Conservation (phyloP, 2,797 vertebrate genomes). For the Sphaeramia orbicularis region DNA sequence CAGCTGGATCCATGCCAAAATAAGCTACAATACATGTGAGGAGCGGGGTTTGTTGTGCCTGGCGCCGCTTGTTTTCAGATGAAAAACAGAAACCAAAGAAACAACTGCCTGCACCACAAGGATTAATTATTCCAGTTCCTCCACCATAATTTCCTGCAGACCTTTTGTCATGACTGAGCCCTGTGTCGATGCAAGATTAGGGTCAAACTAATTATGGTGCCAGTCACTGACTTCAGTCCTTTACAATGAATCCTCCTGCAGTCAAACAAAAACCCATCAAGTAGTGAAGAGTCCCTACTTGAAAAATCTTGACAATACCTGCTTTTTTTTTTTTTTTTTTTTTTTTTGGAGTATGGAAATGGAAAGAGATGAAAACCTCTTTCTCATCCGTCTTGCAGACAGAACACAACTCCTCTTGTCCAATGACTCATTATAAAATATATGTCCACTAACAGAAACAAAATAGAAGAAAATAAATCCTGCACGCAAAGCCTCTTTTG, state of each 20-base stretch:
- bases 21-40: too few relatives aligned
- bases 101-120: background rate
- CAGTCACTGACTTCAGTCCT: constrained; percentile 4
- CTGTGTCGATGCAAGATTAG: background rate
- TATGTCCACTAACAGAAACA: background rate
- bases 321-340: background rate
- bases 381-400: background rate
- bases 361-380: constrained; percentile 11
- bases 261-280: constrained; percentile 11
- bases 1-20: too few relatives aligned
- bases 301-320: background rate
- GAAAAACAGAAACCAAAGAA: constrained; percentile 8
- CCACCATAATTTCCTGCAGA: constrained; percentile 24
- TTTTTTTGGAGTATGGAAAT: background rate
- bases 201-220: constrained; percentile 26
- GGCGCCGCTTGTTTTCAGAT: background rate
- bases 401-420: background rate
- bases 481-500: background rate
- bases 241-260: background rate
- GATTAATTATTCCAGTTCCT: constrained; percentile 42
- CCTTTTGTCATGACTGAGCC: constrained; percentile 11
- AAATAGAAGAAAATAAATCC: background rate
- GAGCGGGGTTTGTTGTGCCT: too few relatives aligned
- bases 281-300: constrained; percentile 8
- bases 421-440: too few relatives aligned